Percentiles rank a stretch among this genome's conserved stretches.
phyloP scores from a whole-genome alignment of 2,888 invertebrate species.

The Agrilus mali region DNA sequence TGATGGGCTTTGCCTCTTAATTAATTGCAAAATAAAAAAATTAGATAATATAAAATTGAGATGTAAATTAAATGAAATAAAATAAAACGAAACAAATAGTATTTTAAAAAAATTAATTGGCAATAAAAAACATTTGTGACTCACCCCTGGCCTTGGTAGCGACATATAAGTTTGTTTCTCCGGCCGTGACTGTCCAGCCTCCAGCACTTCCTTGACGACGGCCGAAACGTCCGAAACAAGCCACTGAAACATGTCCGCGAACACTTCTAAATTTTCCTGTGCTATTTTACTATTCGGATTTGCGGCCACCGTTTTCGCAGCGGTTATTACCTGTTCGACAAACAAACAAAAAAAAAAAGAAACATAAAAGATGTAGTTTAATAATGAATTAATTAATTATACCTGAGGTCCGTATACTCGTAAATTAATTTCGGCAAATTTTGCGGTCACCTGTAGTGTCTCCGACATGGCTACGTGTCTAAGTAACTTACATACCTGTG shows the following conservation, averaged over 20 bases:
- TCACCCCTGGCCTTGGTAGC: slow-evolving; percentile 86
- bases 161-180: slow-evolving; percentile 84
- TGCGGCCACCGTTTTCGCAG: slow-evolving; percentile 81
- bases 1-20: no score
- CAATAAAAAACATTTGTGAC: slow-evolving; percentile 20
- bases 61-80: no score
- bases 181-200: slow-evolving; percentile 54
- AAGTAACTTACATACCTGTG: slow-evolving; percentile 86
- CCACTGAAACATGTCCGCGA: slow-evolving; percentile 92
- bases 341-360: not conserved
- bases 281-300: slow-evolving; percentile 92
- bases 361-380: not conserved
- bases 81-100: no score
- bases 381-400: not conserved
- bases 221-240: slow-evolving; percentile 83
- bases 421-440: slow-evolving; percentile 91
- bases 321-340: slow-evolving; percentile 54
- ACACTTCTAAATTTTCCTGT: slow-evolving; percentile 92
- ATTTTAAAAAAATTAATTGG: no score
- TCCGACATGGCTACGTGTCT: slow-evolving; percentile 92
- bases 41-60: no score
- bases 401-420: slow-evolving; percentile 89
- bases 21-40: no score
- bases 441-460: slow-evolving; percentile 87
- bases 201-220: slow-evolving; percentile 78